Percentiles rank a stretch among this genome's conserved stretches.
phyloP scores from a whole-genome alignment of 2,113 vertebrate species.

The Alexandromys fortis region DNA sequence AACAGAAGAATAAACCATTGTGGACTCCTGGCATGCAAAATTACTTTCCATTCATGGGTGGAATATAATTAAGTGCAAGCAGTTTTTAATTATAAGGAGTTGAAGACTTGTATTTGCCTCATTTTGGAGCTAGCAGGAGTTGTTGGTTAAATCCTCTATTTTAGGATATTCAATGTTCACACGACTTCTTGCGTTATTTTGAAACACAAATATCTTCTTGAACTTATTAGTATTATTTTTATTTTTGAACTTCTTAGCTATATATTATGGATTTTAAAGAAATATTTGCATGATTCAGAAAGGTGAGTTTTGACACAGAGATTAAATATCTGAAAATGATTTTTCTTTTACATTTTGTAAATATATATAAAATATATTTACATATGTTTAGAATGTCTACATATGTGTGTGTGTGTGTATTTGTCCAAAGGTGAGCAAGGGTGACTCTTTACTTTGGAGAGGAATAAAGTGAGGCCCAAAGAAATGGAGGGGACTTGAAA shows the following conservation, averaged over 20 bases:
- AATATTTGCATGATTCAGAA: background rate
- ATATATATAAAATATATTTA: background rate
- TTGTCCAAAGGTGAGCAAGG: constrained; percentile 27
- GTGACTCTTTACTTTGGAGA: background rate
- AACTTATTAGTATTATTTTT: background rate
- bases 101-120: constrained; percentile 12
- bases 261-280: constrained; percentile 14
- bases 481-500: background rate
- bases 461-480: background rate
- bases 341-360: background rate
- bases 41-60: constrained; percentile 27
- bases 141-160: constrained; percentile 12
- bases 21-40: background rate
- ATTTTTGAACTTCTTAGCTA: background rate
- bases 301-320: constrained; percentile 7
- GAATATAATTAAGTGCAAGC: constrained; percentile 18
- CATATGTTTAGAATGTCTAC: background rate
- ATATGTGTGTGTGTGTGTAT: no score
- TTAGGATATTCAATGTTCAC: background rate
- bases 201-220: background rate
- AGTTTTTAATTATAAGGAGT: constrained; percentile 38
- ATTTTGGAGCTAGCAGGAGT: background rate
- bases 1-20: background rate
- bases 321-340: background rate
- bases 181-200: background rate